Evolutionary conservation across 2,113 vertebrate genomes (phyloP), one percentile per base, ranked within the genome.

Genomic region (Oncorhynchus mykiss): DNA sequence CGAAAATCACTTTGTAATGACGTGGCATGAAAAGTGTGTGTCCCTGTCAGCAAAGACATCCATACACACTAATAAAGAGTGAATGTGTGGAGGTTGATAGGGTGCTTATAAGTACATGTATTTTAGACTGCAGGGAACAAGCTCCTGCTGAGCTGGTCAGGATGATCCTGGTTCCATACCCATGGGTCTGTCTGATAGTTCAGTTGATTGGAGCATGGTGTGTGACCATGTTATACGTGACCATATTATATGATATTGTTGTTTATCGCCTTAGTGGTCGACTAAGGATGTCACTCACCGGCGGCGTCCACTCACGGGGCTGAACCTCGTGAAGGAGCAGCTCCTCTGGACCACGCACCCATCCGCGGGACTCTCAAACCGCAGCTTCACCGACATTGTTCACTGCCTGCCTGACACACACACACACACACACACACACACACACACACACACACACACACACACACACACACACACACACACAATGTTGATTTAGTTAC

Each of bases 321-420:
- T 84, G 78, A 91, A 91, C 31, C 93, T 91, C 0, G 91, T 91
- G 82, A 94, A 94, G 48, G 93, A 94, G 31, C 90, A 87, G 65
- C 93, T 94, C 74, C 93, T 88, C 57, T 84, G 86, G 65, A 94
- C 64, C 68, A 84, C 49, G 12, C 84, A 84, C 45, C 87, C 89
- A 1, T 93, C 89, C 2, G 90, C 84, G 0, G 92, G 92, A 2
- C 79, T 88, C 78, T 90, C 79, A 39, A 94, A 94, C 67, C 82
- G 78, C 86, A 94, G 87, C 91, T 94, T 94, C 77, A 94, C 91
- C 3, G 93, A 94, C 93, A 94, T 94, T 83, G 39, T 59, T 60
- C n/a, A 29, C 27, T 57, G 70, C 70, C 72, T 59, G 66, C 74
- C 75, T 77, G 71, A 54, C 72, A 72, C 27, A 75, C 39, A 84